Evolutionary conservation across 2,888 invertebrate species (phyloP), one percentile per base, ranked within the genome.

Genomic region (Diarsia dahlii): DNA sequence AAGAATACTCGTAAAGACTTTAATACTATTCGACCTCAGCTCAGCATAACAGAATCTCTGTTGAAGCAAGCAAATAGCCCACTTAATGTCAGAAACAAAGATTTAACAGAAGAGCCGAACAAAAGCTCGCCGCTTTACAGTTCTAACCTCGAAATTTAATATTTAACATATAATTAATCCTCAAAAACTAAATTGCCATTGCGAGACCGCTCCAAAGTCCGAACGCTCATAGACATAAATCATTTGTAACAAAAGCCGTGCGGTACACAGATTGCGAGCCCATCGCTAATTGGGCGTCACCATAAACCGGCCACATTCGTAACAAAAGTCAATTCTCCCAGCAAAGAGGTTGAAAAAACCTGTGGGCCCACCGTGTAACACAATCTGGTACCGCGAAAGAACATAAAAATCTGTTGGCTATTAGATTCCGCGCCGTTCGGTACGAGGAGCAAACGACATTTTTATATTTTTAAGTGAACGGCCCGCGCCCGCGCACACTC

Each of bases 321-420:
- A 84, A 88, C 90, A 90, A 91, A 92, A 91, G 84, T 90, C 92
- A 90, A 92, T 92, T 91, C 87, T 81, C 69, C 84, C 89, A 88
- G 91, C 92, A 92, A 92, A 93, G 91, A 91, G 89, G 87, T 85
- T 87, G 86, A 92, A 91, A 91, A 91, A 86, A 85, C 84, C 82
- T 87, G 88, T 88, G 89, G 87, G 86, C 88, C 90, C 92, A 89
- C 91, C 91, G 89, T 90, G 95, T 94, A 94, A 95, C 93, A 92
- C 89, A 93, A 94, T 91, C 90, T 91, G 82, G 90, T 95, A 95
- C 95, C 92, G 93, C 93, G 95, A 95, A 95, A 91, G 89, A 93
- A 91, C 95, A 95, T 95, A 95, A 95, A 94, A 95, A 90, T 90
- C 85, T 87, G 89, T 89, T 90, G 90, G 92, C 92, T 92, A 93